phyloP scores from a whole-genome alignment of 2,797 vertebrate species.

The Ctenopoma kingsleyae region DNA sequence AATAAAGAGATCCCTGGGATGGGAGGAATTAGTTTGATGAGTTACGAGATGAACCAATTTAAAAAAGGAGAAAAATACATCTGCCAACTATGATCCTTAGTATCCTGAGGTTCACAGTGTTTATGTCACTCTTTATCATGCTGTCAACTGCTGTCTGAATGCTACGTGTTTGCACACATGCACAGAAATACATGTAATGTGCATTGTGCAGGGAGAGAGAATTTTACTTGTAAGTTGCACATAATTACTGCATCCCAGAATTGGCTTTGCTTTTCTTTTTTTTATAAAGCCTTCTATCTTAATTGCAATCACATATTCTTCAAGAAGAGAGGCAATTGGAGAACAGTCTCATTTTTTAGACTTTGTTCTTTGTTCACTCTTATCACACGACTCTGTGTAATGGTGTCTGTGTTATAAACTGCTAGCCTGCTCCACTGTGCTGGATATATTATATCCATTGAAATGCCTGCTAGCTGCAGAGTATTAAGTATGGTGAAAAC shows the following conservation, averaged over 20 bases:
- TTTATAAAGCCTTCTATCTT: constrained; percentile 77
- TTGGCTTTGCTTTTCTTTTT: constrained; percentile 63
- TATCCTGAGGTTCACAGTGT: constrained; percentile 61
- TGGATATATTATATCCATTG: constrained; percentile 76
- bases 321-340: constrained; percentile 67
- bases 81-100: constrained; percentile 71
- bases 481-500: constrained; percentile 67
- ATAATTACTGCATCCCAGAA: constrained; percentile 76
- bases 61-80: constrained; percentile 59
- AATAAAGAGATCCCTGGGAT: constrained; percentile 77
- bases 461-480: constrained; percentile 77
- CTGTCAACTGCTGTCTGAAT: constrained; percentile 48
- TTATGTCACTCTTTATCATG: constrained; percentile 70
- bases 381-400: constrained; percentile 81
- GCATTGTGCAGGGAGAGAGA: constrained; percentile 45
- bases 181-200: constrained; percentile 35
- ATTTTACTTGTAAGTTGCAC: constrained; percentile 69
- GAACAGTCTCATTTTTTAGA: constrained; percentile 77
- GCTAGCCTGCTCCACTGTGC: constrained; percentile 55
- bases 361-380: constrained; percentile 79
- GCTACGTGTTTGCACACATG: constrained; percentile 48
- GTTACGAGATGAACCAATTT: constrained; percentile 72
- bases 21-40: constrained; percentile 80
- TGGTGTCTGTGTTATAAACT: constrained; percentile 74
- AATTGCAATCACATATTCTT: constrained; percentile 84